Conservation (phyloP, 2,113 vertebrate genomes). For the Dipodomys merriami region DNA sequence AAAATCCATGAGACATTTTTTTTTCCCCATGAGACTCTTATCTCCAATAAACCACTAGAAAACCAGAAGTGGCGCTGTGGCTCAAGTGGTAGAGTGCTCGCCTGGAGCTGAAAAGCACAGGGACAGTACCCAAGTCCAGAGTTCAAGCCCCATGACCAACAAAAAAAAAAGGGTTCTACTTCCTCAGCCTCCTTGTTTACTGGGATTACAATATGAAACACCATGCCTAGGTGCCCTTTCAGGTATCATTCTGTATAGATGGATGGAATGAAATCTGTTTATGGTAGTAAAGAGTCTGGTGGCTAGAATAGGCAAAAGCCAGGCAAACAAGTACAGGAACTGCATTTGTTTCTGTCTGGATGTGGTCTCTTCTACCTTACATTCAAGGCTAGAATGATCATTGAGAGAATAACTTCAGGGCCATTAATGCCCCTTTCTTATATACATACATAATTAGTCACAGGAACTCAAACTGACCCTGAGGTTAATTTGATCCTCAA, state of each 20-base stretch:
- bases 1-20: too few relatives aligned
- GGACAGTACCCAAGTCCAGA: too few relatives aligned
- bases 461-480: slow-evolving; percentile 22
- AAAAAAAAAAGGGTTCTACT: not conserved
- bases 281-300: slow-evolving; percentile 13
- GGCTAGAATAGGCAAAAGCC: slow-evolving; percentile 24
- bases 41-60: too few relatives aligned
- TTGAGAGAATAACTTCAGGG: slow-evolving; percentile 2
- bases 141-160: too few relatives aligned
- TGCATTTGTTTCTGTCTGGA: slow-evolving; percentile 28
- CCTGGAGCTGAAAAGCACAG: too few relatives aligned
- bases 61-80: too few relatives aligned
- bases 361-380: slow-evolving; percentile 20
- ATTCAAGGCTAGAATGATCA: not conserved
- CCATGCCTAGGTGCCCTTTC: not conserved
- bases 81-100: too few relatives aligned
- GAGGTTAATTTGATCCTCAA: slow-evolving; percentile 27
- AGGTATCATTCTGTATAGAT: slow-evolving; percentile 41
- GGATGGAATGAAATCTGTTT: not conserved
- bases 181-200: not conserved
- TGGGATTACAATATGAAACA: not conserved
- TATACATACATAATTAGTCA: not conserved
- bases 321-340: slow-evolving; percentile 6
- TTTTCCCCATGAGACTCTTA: too few relatives aligned
- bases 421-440: not conserved